Evolutionary conservation across 2,113 vertebrate species (phyloP).

Genomic region (Bubalus kerabau): DNA sequence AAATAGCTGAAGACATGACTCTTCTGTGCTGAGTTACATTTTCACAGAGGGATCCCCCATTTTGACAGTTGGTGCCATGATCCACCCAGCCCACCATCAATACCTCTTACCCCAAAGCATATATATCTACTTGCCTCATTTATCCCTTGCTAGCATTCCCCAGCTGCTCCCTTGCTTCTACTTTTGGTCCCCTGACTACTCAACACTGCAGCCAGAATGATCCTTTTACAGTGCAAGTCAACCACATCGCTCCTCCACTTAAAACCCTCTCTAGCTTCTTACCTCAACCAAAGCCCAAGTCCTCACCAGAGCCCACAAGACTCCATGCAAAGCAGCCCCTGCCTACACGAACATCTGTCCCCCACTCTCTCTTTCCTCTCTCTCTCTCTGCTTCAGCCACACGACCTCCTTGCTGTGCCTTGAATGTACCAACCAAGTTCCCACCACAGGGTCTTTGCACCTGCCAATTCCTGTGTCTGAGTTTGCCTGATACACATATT

Average conservation of each 20-base stretch:
- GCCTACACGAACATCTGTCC: background rate
- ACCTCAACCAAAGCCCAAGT: background rate
- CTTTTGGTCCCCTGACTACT: background rate
- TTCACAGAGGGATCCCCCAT: background rate
- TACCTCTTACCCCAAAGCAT: background rate
- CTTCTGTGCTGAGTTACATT: background rate
- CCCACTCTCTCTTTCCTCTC: background rate
- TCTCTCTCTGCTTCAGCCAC: background rate
- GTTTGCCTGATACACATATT: background rate
- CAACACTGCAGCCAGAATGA: background rate
- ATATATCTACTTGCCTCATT: background rate
- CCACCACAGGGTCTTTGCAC: background rate
- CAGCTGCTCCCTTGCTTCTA: background rate
- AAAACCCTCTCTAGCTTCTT: background rate
- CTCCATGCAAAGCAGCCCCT: fast-evolving
- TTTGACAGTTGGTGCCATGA: background rate
- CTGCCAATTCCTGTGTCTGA: background rate
- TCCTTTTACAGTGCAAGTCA: background rate
- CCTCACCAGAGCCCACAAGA: background rate
- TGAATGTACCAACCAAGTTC: background rate
- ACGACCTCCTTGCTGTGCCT: background rate
- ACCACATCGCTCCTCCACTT: background rate
- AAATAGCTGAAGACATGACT: background rate
- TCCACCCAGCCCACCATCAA: background rate
- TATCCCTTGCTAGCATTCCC: background rate